Base-by-base conservation (phyloP, 2,113 vertebrate genomes). In the Edolisoma coerulescens region DNA sequence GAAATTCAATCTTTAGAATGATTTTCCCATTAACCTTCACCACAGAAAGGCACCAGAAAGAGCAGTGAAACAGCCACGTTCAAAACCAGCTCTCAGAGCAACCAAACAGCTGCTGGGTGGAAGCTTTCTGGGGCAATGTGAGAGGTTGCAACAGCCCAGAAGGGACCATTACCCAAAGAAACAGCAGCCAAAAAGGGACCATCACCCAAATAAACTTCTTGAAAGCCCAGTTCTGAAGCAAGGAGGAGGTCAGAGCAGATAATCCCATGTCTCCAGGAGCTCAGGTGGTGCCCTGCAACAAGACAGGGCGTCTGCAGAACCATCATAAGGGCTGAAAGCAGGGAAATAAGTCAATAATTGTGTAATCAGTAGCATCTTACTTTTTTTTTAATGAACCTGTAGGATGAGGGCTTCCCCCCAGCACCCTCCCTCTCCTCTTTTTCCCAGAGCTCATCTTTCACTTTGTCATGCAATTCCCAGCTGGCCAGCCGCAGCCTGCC, bases 401-500 rank as follows among this genome's bases (percentile, higher is more conserved):
- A 88, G 85, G 74, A 68, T 1, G 16, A 79, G 91, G 80, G 78
- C 84, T 71, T 87, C 77, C 81, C 63, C 9, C 23, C 74, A 78
- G 47, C 8, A 8, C 41, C 33, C 52, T 91, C 68, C 60, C 10
- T 64, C 50, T 70, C 45, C 84, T 76, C 57, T 33, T 37, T 56
- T 56, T 96, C 94, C 96, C 71, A 60, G 81, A 86, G 87, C 94
- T 84, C 89, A 94, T 95, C 95, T 92, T 97, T 97, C 96, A 96
- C 95, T 94, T 89, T 95, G 97, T 68, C 96, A 94, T 84, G 92
- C 91, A 91, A 95, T 96, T 96, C 97, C 97, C 98, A 93, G 95
- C 96, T 93, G 97, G 97, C 95, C 96, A 89, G 94, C 83, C 16
- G 61, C 96, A 97, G 98, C 97, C 98, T 98, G 98, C 95, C 97